phyloP scores from a whole-genome alignment of 1,140 invertebrate genomes.

The Tetraneura akinire region DNA sequence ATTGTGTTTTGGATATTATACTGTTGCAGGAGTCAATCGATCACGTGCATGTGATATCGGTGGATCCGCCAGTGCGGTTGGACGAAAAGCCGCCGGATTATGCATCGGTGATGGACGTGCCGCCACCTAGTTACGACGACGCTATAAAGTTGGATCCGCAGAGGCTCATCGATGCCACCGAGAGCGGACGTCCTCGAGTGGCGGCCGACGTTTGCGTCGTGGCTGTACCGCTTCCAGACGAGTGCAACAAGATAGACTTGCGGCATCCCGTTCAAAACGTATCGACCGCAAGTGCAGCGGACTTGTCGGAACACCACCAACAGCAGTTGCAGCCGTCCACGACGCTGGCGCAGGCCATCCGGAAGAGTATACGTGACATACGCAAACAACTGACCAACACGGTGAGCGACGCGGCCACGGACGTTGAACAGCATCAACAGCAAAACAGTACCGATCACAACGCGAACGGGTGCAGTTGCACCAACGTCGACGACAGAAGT shows the following conservation, averaged over 20 bases:
- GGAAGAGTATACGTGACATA: constrained; percentile 53
- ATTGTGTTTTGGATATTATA: too few relatives aligned
- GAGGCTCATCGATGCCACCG: background rate
- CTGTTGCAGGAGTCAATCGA: constrained; percentile 36
- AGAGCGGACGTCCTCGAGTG: background rate
- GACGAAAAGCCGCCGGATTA: constrained; percentile 73
- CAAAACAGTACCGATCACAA: constrained; percentile 12
- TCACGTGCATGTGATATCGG: constrained; percentile 66
- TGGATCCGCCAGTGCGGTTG: constrained; percentile 61
- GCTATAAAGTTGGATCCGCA: constrained; percentile 71
- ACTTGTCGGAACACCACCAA: background rate
- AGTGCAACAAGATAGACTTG: background rate
- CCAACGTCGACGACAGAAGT: background rate
- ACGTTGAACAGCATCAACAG: constrained; percentile 23
- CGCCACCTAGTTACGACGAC: constrained; percentile 73
- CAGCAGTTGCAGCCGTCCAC: background rate
- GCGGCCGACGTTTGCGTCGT: background rate
- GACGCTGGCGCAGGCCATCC: constrained; percentile 42
- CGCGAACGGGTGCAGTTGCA: too few relatives aligned
- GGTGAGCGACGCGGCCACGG: background rate
- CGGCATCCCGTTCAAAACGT: background rate
- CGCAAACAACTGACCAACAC: constrained; percentile 46
- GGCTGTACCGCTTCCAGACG: background rate
- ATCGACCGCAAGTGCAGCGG: background rate
- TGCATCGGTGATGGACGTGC: constrained; percentile 67